Evolutionary conservation across 2,888 invertebrate genomes (phyloP).

Genomic region (Volucella zonaria): DNA sequence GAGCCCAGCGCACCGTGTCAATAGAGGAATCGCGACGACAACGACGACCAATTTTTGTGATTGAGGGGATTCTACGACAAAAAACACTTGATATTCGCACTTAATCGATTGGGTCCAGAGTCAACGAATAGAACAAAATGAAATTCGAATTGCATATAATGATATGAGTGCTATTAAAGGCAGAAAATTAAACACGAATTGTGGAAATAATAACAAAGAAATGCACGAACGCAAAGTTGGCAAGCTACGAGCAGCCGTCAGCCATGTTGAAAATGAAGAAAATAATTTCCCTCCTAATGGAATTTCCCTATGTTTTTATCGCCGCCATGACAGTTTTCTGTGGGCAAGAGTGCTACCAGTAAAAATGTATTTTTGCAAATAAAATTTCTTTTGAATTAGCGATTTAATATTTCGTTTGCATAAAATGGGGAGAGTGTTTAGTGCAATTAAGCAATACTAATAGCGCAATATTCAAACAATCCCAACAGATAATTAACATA

Average conservation of each 20-base stretch:
- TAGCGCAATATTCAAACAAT: no score
- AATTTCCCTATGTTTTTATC: slow-evolving; percentile 61
- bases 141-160: slow-evolving; percentile 46
- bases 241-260: slow-evolving; percentile 73
- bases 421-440: no score
- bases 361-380: not conserved
- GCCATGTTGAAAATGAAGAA: slow-evolving; percentile 74
- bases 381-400: not conserved
- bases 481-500: no score
- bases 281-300: slow-evolving; percentile 55
- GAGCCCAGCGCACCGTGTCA: slow-evolving; percentile 66
- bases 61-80: slow-evolving; percentile 19
- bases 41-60: slow-evolving; percentile 13
- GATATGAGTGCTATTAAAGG: slow-evolving; percentile 34
- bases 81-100: slow-evolving; percentile 41
- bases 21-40: slow-evolving; percentile 69
- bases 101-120: slow-evolving; percentile 12
- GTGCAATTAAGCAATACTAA: no score
- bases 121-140: slow-evolving; percentile 30
- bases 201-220: slow-evolving; percentile 73
- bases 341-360: slow-evolving; percentile 43
- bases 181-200: slow-evolving; percentile 68
- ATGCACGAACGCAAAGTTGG: slow-evolving; percentile 72
- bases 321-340: slow-evolving; percentile 53
- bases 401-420: no score